Evolutionary conservation across 2,797 vertebrate species (phyloP).

Genomic region (Taenioides sp.): DNA sequence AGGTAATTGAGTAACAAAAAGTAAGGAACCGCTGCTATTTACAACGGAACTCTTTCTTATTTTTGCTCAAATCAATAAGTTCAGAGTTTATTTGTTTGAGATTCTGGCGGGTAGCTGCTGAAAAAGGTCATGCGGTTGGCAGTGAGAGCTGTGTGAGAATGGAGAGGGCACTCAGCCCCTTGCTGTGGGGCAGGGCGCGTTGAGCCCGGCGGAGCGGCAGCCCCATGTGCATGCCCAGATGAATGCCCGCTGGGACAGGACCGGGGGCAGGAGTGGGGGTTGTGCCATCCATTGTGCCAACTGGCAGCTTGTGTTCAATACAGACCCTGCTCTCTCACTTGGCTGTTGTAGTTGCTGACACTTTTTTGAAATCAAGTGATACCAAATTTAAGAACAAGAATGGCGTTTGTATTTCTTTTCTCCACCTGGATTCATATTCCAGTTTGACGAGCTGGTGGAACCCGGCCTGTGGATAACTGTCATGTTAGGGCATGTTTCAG

Average conservation of each 20-base stretch:
- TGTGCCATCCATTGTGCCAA: conserved; percentile 73
- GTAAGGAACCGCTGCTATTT: conserved; percentile 24
- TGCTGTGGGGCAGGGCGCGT: conserved; percentile 68
- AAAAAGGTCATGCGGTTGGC: conserved; percentile 66
- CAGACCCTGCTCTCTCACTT: conserved; percentile 46
- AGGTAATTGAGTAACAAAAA: conserved; percentile 30
- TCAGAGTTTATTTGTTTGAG: conserved; percentile 32
- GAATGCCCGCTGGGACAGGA: conserved; percentile 75
- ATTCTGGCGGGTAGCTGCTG: conserved; percentile 61
- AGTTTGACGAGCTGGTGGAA: conserved; percentile 59
- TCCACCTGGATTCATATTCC: conserved; percentile 51
- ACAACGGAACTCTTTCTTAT: conserved; percentile 13
- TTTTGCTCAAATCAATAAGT: conserved; percentile 36
- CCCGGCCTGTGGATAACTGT: conserved; percentile 43
- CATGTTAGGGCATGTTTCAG: conserved; percentile 52
- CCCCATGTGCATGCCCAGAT: conserved; percentile 77
- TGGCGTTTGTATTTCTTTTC: conserved; percentile 11
- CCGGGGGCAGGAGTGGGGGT: conserved; percentile 59
- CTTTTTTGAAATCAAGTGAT: conserved; percentile 27
- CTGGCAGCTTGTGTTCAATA: conserved; percentile 64
- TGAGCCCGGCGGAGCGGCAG: conserved; percentile 67
- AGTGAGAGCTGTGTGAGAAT: conserved; percentile 61
- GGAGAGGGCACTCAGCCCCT: conserved; percentile 68
- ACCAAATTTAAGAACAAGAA: conserved; percentile 11
- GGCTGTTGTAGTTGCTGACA: conserved; percentile 25